Evolutionary conservation across 2,797 vertebrate genomes (phyloP), one percentile per base, ranked within the genome.

Genomic region (Chaetophractus vellerosus): DNA sequence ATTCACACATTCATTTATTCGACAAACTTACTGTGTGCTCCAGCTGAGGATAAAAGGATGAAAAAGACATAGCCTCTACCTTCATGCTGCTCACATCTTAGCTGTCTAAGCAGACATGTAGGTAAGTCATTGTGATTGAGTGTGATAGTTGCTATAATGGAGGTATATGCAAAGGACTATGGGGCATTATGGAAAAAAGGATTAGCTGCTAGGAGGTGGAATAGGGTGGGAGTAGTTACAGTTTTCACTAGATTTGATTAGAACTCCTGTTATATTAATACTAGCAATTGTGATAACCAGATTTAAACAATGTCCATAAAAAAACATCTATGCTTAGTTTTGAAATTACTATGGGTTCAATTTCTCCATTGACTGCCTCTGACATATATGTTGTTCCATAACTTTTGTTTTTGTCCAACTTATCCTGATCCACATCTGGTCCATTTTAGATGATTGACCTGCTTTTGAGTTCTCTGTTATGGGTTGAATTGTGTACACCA

Each of bases 231-330:
- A 41, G 38, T 78, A 48, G 23, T 18, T 38, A 90, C 5, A 12
- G 5, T 95, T 86, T 92, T 94, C 64, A 71, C 26, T 57, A 31
- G 21, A 23, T 15, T 72, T 48, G 59, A 88, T 90, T 93, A 66
- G 75, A 87, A 78, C 87, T 95, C 6, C n/a, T 63, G 61, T 41
- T 86, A 59, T 88, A 48, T 68, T 90, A 91, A 76, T 80, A 71
- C 52, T 85, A 76, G 45, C 26, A 93, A 66, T 33, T 71, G 38
- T 66, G 36, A 75, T 24, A 85, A 88, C 23, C 11, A 80, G 28
- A 88, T 76, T 86, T 72, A 57, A 1, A 57, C 85, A 26, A 52
- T 74, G 81, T 75, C 36, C 36, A 23, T 81, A 33, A 26, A 50
- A 50, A 71, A n/a, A 10, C 33, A 21, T 88, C 23, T 91, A 2